Percentiles rank a stretch among this genome's conserved stretches.
Conservation (phyloP, 2,113 vertebrate species). For the human (Homo sapiens) region DNA sequence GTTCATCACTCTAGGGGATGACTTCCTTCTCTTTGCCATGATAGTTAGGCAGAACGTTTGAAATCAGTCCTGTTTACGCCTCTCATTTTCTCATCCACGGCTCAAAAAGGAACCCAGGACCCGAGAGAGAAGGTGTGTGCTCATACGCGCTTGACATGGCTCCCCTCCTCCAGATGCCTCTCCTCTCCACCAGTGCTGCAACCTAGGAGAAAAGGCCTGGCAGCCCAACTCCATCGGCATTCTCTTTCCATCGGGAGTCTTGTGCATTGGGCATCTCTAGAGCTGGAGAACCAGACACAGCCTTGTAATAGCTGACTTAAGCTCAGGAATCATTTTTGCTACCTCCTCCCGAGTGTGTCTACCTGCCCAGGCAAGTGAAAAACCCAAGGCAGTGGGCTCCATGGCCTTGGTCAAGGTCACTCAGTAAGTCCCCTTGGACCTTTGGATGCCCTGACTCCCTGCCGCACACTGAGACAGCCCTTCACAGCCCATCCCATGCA, state of each 20-base stretch:
- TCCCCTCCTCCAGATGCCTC: not conserved
- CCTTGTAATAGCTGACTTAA: not conserved
- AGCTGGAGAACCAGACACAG: not conserved
- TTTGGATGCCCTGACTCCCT: not conserved
- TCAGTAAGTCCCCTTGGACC: not conserved
- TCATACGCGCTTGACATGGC: not conserved
- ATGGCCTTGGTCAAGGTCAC: not conserved
- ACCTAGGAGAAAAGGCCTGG: not conserved
- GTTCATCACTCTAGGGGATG: not conserved
- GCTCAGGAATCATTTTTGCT: not conserved
- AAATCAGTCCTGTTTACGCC: rapidly evolving
- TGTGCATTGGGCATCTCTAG: not conserved
- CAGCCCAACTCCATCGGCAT: not conserved
- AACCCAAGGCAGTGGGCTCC: not conserved
- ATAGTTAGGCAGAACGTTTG: not conserved
- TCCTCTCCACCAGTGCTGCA: not conserved
- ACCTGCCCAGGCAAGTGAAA: not conserved
- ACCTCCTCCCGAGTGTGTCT: not conserved
- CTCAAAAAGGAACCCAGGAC: not conserved
- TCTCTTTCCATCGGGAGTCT: not conserved
- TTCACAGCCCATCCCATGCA: not conserved
- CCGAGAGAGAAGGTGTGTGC: not conserved
- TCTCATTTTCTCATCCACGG: not conserved
- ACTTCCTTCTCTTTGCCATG: not conserved
- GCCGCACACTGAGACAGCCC: not conserved